Percentiles rank a stretch among this genome's conserved stretches.
These are phyloP conservation scores for Ceratina australensis DNA, from an alignment of 1,140 invertebrate genomes.

Conservation along the genomic window DNA sequence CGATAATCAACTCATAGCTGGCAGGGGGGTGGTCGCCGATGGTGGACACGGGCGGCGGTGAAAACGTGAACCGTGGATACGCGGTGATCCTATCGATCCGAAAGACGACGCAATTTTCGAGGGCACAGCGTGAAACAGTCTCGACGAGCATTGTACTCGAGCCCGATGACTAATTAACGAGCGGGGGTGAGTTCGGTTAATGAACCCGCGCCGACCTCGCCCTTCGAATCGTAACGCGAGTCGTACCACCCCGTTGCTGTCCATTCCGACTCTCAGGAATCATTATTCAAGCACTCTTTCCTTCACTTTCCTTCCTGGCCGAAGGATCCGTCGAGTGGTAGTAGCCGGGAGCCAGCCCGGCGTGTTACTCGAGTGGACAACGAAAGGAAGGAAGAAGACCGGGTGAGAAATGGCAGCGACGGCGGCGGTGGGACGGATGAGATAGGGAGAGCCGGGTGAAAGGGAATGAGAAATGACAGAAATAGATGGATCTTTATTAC, in stretches of 20 bases:
- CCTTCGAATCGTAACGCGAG: slow-evolving; percentile 52
- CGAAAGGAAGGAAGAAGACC: not conserved
- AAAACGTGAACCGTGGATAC: not conserved
- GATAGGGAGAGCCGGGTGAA: slow-evolving; percentile 30
- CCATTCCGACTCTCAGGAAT: slow-evolving; percentile 43
- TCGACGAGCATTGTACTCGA: slow-evolving; percentile 17
- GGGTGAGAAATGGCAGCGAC: slow-evolving; percentile 26
- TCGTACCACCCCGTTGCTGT: slow-evolving; percentile 44
- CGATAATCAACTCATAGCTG: slow-evolving; percentile 1
- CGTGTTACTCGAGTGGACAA: slow-evolving; percentile 37
- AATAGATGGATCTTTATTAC: slow-evolving; percentile 52
- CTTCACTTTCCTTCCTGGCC: not conserved
- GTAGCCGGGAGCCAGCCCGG: slow-evolving; percentile 21
- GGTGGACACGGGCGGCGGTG: too few relatives aligned
- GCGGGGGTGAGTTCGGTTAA: slow-evolving; percentile 34
- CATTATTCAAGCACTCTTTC: slow-evolving; percentile 58
- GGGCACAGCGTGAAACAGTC: slow-evolving; percentile 21
- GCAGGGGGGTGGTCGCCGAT: not conserved
- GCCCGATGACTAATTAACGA: slow-evolving; percentile 58
- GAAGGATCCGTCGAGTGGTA: slow-evolving; percentile 10
- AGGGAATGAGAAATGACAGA: slow-evolving; percentile 37
- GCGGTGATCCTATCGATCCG: not conserved
- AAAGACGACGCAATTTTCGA: slow-evolving; percentile 15
- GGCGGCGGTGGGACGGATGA: slow-evolving; percentile 20
- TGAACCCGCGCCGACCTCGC: slow-evolving; percentile 47